Base-by-base conservation (phyloP, 2,888 invertebrate genomes). In the Dorcus hopei region DNA sequence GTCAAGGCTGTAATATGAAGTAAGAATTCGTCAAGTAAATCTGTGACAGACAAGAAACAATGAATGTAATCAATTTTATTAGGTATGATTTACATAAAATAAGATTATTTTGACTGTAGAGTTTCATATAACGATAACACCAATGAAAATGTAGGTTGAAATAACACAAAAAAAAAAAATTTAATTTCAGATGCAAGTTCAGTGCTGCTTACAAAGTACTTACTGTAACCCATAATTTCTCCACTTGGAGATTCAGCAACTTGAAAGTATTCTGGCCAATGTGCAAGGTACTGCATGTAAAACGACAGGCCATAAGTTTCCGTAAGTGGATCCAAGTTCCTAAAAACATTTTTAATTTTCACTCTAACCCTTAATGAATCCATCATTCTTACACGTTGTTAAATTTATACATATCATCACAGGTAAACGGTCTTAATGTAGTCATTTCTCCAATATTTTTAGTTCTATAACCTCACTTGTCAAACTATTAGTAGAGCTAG, bases 261-360 rank as follows among this genome's bases (percentile, higher is more conserved):
- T 83, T 96, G 95, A 78, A 98, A 97, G 79, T 96, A 98, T 80
- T 99, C 98, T 0, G 98, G 97, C 97, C 97, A 98, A 74, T 96
- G 95, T 8, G 96, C 95, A 74, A 98, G 80, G 80, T 99, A 99
- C 74, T 97, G 96, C 80, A 98, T 92, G 74, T 99, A 99, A 81
- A 99, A 99, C 6, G 93, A 89, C 54, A 95, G 80, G 0, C 94
- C 95, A 80, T 95, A 95, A 16, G 98, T 99, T 83, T 99, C 98
- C 3, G 98, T 99, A 52, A 97, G 81, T 0, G 96, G 95, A 80
- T 99, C 98, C 76, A 99, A 84, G 80, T 98, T 98, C 59, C 96
- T 96, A 80, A 59, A 85, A 83, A 14, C 53, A 42, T 23, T 9
- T 48, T 9, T 42, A 39, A 49, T 14, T 47, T 49, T n/a, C 14